Evolutionary conservation across 1,140 invertebrate genomes (phyloP).

Genomic region (Apis cerana): DNA sequence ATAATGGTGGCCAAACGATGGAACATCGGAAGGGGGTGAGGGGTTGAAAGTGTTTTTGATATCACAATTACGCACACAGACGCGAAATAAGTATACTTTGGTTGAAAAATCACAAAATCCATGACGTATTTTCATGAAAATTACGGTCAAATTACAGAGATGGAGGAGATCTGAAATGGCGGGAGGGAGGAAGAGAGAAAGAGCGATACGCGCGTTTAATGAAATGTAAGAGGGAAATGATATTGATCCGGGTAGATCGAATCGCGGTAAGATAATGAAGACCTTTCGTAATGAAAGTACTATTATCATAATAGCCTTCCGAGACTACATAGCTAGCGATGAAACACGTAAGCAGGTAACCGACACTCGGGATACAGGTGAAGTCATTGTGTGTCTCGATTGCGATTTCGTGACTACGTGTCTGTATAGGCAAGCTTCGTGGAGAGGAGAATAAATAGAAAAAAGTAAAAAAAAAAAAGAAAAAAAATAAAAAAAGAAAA

Average conservation of each 20-base stretch:
- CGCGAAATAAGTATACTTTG: neutral
- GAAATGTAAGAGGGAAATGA: conserved; percentile 37
- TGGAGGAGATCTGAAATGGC: neutral
- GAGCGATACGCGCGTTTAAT: conserved; percentile 9
- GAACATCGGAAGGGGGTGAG: neutral
- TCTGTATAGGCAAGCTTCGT: neutral
- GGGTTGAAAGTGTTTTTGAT: neutral
- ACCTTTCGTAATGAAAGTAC: conserved; percentile 40
- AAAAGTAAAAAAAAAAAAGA: neutral
- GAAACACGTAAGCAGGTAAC: conserved; percentile 38
- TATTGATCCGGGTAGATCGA: conserved; percentile 42
- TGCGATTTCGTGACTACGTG: conserved; percentile 23
- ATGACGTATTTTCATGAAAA: conserved; percentile 2
- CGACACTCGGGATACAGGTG: neutral
- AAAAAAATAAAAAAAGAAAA: neutral
- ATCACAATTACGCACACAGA: neutral
- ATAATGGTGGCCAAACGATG: neutral
- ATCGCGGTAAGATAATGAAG: conserved; percentile 41
- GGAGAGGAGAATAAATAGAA: conserved; percentile 8
- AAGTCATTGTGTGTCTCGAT: conserved; percentile 32
- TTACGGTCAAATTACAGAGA: neutral
- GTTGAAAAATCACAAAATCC: neutral
- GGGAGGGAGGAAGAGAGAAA: neutral
- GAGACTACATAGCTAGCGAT: neutral
- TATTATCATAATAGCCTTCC: conserved; percentile 33